Percentiles rank a stretch among this genome's conserved stretches.
phyloP scores from a whole-genome alignment of 2,113 vertebrate species.

The Pycnonotus jocosus region DNA sequence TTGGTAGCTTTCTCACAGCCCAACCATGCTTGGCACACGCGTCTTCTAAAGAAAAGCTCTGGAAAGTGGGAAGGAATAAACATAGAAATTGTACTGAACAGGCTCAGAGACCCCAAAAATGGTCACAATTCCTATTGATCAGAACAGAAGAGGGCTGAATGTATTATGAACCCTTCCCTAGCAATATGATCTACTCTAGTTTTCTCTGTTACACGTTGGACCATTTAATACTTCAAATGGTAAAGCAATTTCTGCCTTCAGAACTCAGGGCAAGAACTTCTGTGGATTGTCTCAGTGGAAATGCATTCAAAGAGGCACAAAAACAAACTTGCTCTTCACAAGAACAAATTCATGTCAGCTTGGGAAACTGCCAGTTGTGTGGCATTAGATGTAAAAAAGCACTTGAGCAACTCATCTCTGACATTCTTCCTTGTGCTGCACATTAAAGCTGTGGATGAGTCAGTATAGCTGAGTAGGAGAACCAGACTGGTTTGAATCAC shows the following conservation, averaged over 20 bases:
- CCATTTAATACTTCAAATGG: neutral
- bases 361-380: neutral
- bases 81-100: neutral
- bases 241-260: neutral
- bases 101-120: neutral
- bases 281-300: neutral
- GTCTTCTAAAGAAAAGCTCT: neutral
- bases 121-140: neutral
- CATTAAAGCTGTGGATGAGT: slow-evolving; percentile 8
- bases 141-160: neutral
- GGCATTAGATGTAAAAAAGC: neutral
- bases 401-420: neutral
- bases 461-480: slow-evolving; percentile 43
- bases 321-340: neutral
- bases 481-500: slow-evolving; percentile 60
- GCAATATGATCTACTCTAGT: neutral
- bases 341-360: neutral
- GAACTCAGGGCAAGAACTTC: neutral
- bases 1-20: neutral
- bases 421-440: neutral
- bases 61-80: neutral
- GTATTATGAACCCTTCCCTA: neutral
- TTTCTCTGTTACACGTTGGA: neutral
- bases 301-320: neutral
- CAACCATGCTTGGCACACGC: neutral